Base-by-base conservation (phyloP, 2,888 invertebrate genomes). In the Plusia festucae region DNA sequence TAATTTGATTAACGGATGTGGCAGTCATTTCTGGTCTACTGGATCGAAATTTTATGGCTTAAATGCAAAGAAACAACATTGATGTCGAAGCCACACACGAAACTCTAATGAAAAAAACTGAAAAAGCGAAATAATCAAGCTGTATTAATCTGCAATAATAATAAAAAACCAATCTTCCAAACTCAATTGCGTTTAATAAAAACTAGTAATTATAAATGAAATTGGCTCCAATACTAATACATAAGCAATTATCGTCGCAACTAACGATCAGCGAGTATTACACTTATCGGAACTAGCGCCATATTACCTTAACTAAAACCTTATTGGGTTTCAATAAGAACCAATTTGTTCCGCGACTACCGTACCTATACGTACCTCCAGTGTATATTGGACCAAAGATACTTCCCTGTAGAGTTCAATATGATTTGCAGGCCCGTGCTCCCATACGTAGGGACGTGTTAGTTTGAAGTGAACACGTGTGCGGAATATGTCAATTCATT, bases 401-500 rank as follows among this genome's bases (percentile, higher is more conserved):
- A 13, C 16, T 53, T 15, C 52, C 30, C 6, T 27, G 24, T 66
- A 85, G 68, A 72, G 82, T 83, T 73, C 70, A 78, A 73, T 78
- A 72, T 85, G 15, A 70, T 53, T 76, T 78, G 79, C 30, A 53
- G 7, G 13, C 9, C n/a, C 15, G 8, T 18, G 44, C 55, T 63
- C 64, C 68, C 68, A 70, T 73, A 66, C 77, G 75, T 73, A 67
- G 78, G 80, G 79, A 80, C 83, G 80, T 85, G 85, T 84, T 83
- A 82, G 80, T 83, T 81, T 72, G 78, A 76, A 79, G 72, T 72
- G 77, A 83, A 84, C 94, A 94, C 93, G 93, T 94, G 94, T 92
- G 89, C 85, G 85, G 94, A 94, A 94, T 94, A 93, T 91, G 93
- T 94, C 94, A 94, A 94, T 94, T 93, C 93, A 94, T 94, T 94